Evolutionary conservation across 2,888 invertebrate species (phyloP).

Genomic region (Odontocerum albicorne): DNA sequence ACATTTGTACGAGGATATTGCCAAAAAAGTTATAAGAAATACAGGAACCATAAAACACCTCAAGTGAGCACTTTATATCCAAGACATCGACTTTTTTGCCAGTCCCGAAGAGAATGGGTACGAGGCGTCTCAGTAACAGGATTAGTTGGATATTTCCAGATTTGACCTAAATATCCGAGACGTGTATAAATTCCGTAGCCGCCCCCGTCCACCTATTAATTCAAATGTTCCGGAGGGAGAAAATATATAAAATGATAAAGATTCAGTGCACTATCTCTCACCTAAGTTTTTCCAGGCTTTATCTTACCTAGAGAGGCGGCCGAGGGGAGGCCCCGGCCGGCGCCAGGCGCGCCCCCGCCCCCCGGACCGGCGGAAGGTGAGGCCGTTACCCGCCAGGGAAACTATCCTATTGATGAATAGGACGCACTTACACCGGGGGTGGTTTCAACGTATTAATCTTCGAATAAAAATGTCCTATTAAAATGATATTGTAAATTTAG

Average conservation of each 20-base stretch:
- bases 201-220: constrained; percentile 29
- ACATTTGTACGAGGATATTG: too few relatives aligned
- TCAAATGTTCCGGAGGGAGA: constrained; percentile 26
- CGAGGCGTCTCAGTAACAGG: constrained; percentile 21
- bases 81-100: constrained; percentile 14
- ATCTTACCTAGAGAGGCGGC: constrained; percentile 29
- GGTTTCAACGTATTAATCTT: constrained; percentile 7
- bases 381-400: constrained; percentile 17
- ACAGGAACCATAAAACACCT: constrained; percentile 21
- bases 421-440: background rate
- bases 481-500: too few relatives aligned
- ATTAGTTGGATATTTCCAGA: constrained; percentile 25
- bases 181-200: constrained; percentile 8
- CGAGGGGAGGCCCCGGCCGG: constrained; percentile 6
- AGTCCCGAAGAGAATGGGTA: constrained; percentile 12
- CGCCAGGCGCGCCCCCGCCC: constrained; percentile 7
- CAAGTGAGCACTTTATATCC: constrained; percentile 17
- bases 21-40: constrained; percentile 11
- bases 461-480: constrained; percentile 3
- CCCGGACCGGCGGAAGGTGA: constrained; percentile 30
- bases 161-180: constrained; percentile 24
- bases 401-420: constrained; percentile 26
- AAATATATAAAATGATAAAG: constrained; percentile 34
- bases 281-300: constrained; percentile 35
- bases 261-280: constrained; percentile 36